Percentiles rank a stretch among this genome's conserved stretches.
phyloP scores from a whole-genome alignment of 2,797 vertebrate species.

The Poeciliopsis presidionis region DNA sequence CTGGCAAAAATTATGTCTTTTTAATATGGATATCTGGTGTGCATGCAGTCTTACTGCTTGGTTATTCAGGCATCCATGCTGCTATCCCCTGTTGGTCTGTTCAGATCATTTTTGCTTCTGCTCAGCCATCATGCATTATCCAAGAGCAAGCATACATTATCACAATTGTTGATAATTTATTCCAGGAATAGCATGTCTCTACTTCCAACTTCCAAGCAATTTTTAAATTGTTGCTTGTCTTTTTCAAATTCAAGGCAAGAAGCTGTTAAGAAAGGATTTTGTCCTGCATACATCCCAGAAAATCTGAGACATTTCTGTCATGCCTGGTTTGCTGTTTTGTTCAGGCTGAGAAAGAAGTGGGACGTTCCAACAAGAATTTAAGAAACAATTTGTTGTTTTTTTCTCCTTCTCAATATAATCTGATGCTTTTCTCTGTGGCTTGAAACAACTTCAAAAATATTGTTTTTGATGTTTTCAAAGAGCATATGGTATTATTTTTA shows the following conservation, averaged over 20 bases:
- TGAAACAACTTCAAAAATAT: not conserved
- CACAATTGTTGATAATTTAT: conserved; percentile 9
- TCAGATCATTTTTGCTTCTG: conserved; percentile 5
- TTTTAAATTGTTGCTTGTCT: conserved; percentile 11
- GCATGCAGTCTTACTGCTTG: conserved; percentile 1
- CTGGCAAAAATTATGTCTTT: not conserved
- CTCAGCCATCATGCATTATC: conserved; percentile 11
- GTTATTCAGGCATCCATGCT: not conserved
- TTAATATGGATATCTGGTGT: not conserved
- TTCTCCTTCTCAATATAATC: not conserved
- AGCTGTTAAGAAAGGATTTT: conserved; percentile 12
- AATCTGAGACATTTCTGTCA: conserved; percentile 17
- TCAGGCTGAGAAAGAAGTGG: not conserved
- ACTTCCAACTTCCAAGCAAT: conserved; percentile 12
- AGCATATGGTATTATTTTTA: not conserved
- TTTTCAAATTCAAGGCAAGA: conserved; percentile 17
- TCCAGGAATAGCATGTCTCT: not conserved
- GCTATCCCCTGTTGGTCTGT: conserved; percentile 4
- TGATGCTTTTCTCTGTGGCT: not conserved
- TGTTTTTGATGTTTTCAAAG: not conserved
- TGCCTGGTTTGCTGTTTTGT: not conserved
- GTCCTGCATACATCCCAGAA: conserved; percentile 23
- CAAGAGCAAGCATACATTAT: conserved; percentile 19
- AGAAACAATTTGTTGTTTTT: not conserved
- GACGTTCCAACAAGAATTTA: not conserved